Conservation (phyloP, 2,113 vertebrate genomes). For the Anhinga anhinga region DNA sequence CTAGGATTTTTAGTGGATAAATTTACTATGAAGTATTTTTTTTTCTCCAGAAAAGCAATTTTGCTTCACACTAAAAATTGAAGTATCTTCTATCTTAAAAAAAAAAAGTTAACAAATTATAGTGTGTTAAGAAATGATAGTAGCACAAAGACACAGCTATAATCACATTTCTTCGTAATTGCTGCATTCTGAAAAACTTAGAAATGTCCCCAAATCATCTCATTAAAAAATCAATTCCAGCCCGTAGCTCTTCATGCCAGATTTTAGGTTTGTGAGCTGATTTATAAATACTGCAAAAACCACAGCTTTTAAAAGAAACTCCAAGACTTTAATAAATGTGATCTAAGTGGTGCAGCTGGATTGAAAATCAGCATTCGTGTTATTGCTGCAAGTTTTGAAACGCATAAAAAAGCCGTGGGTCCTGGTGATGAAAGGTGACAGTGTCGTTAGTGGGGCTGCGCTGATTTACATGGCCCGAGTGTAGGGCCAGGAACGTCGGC, state of each 20-base stretch:
- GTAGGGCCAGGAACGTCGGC: fast-evolving
- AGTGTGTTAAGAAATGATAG: constrained; percentile 23
- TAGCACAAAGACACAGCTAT: constrained; percentile 26
- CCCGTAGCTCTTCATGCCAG: not conserved
- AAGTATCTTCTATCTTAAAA: constrained; percentile 7
- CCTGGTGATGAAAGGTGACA: not conserved
- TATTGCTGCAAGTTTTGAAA: not conserved
- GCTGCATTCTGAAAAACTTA: constrained; percentile 23
- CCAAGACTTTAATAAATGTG: constrained; percentile 1
- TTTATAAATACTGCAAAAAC: constrained; percentile 20
- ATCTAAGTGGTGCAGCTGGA: constrained; percentile 15
- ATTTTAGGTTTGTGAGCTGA: constrained; percentile 13
- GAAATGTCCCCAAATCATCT: constrained; percentile 48
- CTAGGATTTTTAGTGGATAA: not conserved
- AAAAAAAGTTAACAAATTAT: constrained; percentile 39
- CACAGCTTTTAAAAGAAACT: constrained; percentile 42
- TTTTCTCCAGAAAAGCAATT: constrained; percentile 21
- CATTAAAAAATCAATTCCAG: constrained; percentile 32
- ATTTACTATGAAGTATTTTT: constrained; percentile 13
- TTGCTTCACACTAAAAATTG: not conserved
- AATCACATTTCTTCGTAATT: constrained; percentile 45
- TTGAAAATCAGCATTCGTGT: not conserved
- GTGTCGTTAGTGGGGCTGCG: not conserved
- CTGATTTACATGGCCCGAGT: fast-evolving
- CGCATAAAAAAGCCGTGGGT: fast-evolving